Base-by-base conservation (phyloP, 1,140 invertebrate species). In the Mercenaria mercenaria region DNA sequence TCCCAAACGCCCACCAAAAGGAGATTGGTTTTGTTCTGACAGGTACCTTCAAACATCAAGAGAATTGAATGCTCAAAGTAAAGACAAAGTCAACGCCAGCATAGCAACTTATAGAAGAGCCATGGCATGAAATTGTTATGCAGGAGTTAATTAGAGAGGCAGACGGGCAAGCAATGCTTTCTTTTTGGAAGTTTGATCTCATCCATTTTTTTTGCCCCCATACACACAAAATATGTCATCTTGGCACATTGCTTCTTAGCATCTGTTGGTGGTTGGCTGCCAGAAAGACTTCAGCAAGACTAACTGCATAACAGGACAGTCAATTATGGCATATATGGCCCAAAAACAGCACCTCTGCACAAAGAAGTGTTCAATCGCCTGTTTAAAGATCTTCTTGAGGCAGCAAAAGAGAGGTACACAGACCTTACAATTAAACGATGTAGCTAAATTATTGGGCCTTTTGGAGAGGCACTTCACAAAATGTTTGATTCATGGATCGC, bases 341-440 rank as follows among this genome's bases (percentile, higher is more conserved):
- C 86, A 34, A 91, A 92, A 32, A 59, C 86, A 32, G 56, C 50
- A 50, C 85, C 91, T 72, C 61, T 91, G 13, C 89, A 91, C 80
- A 92, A 92, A 43, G 86, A 92, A 72, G 50, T 92, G 39, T 76
- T 91, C 3, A 92, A 91, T 32, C 0, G 89, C 20, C 39, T 86
- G 0, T 91, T 86, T 61, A 92, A 91, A 43, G 89, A 91, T 69
- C 32, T 82, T n/a, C 56, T 89, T 13, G 56, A 85, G 13, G 10
- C 26, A 4, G 82, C 81, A 61, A 86, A 89, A 39, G 89, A 81
- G 56, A 23, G 82, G 10, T 90, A 90, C 67, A 88, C 88, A 20
- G 43, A 83, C 23, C 41, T 32, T 61, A 92, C 89, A 15, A 61
- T 85, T 15, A 26, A 87, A 77, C 69, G 43, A 15, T 47, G 43